A percentile compares a stretch with the other conserved stretches of the same genome.
These are phyloP conservation scores for Caenorhabditis sp. DNA, from an alignment of 2,888 invertebrate genomes.

Conservation along the genomic window DNA sequence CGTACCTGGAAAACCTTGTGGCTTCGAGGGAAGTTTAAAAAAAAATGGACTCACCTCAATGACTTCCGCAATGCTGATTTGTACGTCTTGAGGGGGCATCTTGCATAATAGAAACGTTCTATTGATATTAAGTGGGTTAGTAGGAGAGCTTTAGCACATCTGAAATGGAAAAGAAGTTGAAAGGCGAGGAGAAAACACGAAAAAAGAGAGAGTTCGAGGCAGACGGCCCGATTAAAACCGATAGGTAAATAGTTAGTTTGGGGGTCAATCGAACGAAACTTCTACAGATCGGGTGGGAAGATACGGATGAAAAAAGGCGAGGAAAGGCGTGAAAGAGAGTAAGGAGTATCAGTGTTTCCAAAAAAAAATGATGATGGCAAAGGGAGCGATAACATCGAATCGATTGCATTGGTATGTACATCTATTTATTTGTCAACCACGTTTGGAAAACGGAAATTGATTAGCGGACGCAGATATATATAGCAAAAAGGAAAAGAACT, in stretches of 20 bases:
- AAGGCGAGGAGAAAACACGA: neutral
- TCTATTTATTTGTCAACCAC: slow-evolving; percentile 41
- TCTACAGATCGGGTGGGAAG: slow-evolving; percentile 30
- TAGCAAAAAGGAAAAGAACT: neutral
- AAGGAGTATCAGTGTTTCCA: slow-evolving; percentile 23
- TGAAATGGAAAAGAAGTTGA: slow-evolving; percentile 15
- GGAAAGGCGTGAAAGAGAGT: slow-evolving; percentile 2
- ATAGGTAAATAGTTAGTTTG: slow-evolving; percentile 50
- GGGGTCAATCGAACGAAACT: slow-evolving; percentile 32
- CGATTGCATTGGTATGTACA: slow-evolving; percentile 49
- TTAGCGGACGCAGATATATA: neutral
- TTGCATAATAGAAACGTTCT: neutral
- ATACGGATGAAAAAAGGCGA: slow-evolving; percentile 9
- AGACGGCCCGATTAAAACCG: slow-evolving; percentile 44
- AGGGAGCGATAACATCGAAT: slow-evolving; percentile 44
- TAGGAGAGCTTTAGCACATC: slow-evolving; percentile 43
- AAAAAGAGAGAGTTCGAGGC: slow-evolving; percentile 30
- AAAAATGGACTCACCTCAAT: slow-evolving; percentile 39
- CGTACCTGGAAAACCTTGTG: slow-evolving; percentile 59
- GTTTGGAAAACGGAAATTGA: slow-evolving; percentile 8
- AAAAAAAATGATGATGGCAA: slow-evolving; percentile 29
- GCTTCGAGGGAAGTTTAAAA: neutral
- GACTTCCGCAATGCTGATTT: slow-evolving; percentile 63
- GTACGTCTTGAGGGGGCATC: slow-evolving; percentile 57
- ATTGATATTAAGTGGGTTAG: neutral